A percentile compares a stretch with the other conserved stretches of the same genome.
Conservation (phyloP, 2,888 invertebrate genomes). For the Sacculina carcini region DNA sequence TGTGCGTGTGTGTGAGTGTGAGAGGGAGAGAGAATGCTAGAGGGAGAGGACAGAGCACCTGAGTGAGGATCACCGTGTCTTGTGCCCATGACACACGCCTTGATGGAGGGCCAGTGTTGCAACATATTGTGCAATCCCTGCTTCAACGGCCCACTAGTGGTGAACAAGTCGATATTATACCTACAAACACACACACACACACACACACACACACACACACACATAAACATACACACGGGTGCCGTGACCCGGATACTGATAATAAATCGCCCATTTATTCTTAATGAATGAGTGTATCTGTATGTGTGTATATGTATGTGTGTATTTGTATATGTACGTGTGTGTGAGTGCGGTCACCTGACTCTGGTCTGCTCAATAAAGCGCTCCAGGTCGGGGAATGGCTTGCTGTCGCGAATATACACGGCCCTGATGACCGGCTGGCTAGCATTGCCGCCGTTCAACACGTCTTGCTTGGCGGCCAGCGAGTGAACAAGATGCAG, state of each 20-base stretch:
- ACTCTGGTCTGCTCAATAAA: slow-evolving; percentile 44
- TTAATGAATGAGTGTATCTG: no score
- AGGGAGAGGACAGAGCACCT: slow-evolving; percentile 13
- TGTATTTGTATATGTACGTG: no score
- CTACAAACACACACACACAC: no score
- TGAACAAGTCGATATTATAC: slow-evolving; percentile 44
- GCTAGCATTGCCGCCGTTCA: background rate
- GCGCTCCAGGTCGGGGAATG: slow-evolving; percentile 54
- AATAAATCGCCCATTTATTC: no score
- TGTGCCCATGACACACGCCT: slow-evolving; percentile 76
- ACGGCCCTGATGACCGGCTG: slow-evolving; percentile 32
- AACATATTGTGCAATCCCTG: slow-evolving; percentile 36
- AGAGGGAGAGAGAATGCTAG: background rate
- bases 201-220: no score
- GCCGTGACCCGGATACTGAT: no score
- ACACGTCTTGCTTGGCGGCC: slow-evolving; percentile 15
- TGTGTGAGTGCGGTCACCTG: slow-evolving; percentile 23
- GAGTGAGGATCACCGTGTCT: slow-evolving; percentile 64
- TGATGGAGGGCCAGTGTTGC: slow-evolving; percentile 29
- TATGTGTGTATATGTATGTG: no score
- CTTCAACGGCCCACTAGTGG: slow-evolving; percentile 41
- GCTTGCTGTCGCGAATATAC: slow-evolving; percentile 49
- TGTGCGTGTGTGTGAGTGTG: no score
- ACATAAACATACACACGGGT: no score
- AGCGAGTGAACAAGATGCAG: slow-evolving; percentile 38